Base-by-base conservation (phyloP, 2,797 vertebrate genomes). In the Artibeus lituratus region DNA sequence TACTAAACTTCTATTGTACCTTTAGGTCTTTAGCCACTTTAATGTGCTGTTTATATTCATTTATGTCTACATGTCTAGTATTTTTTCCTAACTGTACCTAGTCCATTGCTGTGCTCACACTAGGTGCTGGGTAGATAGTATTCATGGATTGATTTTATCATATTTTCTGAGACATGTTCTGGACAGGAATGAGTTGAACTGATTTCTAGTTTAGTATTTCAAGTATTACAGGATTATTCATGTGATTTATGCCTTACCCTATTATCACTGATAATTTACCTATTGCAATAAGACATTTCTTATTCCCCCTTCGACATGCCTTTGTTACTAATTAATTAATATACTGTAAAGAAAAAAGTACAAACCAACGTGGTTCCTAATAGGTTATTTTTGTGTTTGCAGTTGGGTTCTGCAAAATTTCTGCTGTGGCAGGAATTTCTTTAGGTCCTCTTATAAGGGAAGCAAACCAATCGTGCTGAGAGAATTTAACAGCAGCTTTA, bases 401-500 rank as follows among this genome's bases (percentile, higher is more conserved):
- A 51, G 29, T 91, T 93, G 86, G 55, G 89, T 70, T 91, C 73
- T 92, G 77, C 47, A 77, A 65, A 87, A 85, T 55, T 88, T 85
- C 80, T 90, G 53, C 42, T 72, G 19, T 73, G 47, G 42, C 69
- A 53, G 42, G 62, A 37, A 90, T 72, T 93, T 90, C 83, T 93
- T 69, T 70, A 91, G 44, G 74, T 16, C 2, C 37, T 87, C 24
- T 72, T 86, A 29, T 85, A 95, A 62, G 39, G 62, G 73, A 92
- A 78, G 80, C 59, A 76, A 69, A 74, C 47, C 49, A 84, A 18
- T 82, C 87, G 72, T 12, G 32, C 69, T 39, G 37, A 88, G 88
- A 80, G 35, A 92, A 95, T 95, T 94, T 94, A 94, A 37, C 69
- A 77, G 32, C 18, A 51, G 88, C 73, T 96, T 94, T 96, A 69